phyloP scores from a whole-genome alignment of 2,888 invertebrate species.

The Andrena bucephala region DNA sequence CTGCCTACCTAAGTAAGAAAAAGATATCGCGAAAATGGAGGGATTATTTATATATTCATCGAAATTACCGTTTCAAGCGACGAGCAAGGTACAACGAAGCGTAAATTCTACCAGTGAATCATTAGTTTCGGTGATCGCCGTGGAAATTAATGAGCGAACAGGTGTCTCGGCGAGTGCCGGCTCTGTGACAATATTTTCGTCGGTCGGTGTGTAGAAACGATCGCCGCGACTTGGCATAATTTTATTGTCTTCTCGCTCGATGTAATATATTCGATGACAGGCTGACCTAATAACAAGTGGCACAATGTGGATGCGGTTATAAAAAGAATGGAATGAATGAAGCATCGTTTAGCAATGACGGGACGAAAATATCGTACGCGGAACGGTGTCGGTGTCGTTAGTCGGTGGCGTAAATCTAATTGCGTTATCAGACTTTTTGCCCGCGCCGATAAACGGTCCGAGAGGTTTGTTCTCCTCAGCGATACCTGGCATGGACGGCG shows the following conservation, averaged over 20 bases:
- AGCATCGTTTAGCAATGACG: conserved; percentile 49
- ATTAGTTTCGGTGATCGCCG: background rate
- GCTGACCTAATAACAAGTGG: conserved; percentile 67
- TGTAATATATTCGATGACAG: conserved; percentile 65
- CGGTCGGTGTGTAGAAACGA: conserved; percentile 29
- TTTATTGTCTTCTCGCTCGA: conserved; percentile 56
- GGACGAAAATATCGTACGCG: conserved; percentile 45
- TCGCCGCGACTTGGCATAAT: conserved; percentile 68
- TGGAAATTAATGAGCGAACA: conserved; percentile 36
- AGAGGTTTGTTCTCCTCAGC: too few species aligned
- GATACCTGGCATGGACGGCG: too few species aligned
- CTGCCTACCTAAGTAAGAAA: too few species aligned
- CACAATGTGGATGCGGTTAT: conserved; percentile 48
- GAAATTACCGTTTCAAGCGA: too few species aligned
- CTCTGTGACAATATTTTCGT: conserved; percentile 59
- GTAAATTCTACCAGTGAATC: background rate
- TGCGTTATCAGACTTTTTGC: conserved; percentile 1
- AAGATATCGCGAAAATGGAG: too few species aligned
- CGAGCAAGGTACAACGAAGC: background rate
- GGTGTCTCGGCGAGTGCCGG: conserved; percentile 32
- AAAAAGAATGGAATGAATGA: conserved; percentile 53
- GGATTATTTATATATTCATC: too few species aligned
- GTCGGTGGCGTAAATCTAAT: background rate
- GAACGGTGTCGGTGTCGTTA: conserved; percentile 25
- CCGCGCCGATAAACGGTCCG: background rate